Base-by-base conservation (phyloP, 2,113 vertebrate genomes). In the Mastomys natalensis region DNA sequence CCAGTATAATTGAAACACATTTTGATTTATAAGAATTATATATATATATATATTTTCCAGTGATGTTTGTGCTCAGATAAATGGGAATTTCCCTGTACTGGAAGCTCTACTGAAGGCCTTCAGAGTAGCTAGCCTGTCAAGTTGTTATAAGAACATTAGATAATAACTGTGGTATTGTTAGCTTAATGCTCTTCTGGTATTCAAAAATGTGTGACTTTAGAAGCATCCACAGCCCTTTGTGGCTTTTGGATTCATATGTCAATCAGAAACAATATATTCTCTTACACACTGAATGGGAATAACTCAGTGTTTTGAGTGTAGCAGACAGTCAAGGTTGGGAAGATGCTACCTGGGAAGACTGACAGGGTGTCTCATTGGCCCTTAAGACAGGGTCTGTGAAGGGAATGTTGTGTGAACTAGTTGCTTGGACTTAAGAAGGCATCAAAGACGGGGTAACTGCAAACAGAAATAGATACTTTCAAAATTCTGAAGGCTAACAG, bases 21-120 rank as follows among this genome's bases (percentile, higher is more conserved):
- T 96, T 94, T 76, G 80, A 91, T 95, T 96, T 96, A 90, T 97
- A 66, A 90, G 86, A 92, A 93, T 90, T 51, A 26, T 94, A 95
- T 87, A 82, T 72, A 92, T 70, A 88, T 89, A 94, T 19, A 93
- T 72, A 86, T 89, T 95, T 96, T 76, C 45, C 76, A 82, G 64
- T 48, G 93, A 88, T 81, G 76, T 92, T 81, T n/a, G 72, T 95
- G 94, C 81, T 77, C 84, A 68, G 17, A 87, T 84, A 73, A 92
- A 53, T 95, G 66, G 77, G 91, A 97, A 87, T 76, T 81, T 68
- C 53, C 53, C 43, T 43, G 34, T 58, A 29, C 29, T 82, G 76
- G 76, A 86, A 87, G 55, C 21, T 73, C 73, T 84, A 6, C 34
- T 66, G 15, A 72, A 74, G 91, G n/a, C 43, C 48, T 87, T 82